Base-by-base conservation (phyloP, 2,113 vertebrate species). In the Mola mola region DNA sequence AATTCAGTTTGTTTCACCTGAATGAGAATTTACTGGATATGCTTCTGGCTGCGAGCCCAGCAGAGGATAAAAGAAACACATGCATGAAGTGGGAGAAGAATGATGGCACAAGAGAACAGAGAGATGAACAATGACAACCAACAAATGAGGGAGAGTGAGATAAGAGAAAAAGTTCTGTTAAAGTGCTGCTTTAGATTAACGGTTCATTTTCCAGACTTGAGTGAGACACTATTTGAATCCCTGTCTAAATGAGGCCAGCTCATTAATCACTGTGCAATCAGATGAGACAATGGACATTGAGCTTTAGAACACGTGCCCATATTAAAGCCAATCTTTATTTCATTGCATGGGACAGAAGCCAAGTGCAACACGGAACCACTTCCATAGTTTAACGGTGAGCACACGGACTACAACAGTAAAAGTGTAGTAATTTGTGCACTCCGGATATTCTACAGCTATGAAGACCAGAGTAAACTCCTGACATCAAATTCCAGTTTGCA, bases 261-360 rank as follows among this genome's bases (percentile, higher is more conserved):
- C 36, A 34, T 76, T 70, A 58, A 84, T 78, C 72, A 72, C 79
- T n/a, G 17, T 25, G 61, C 66, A 59, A 71, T 74, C 78, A 72
- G 56, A 75, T 68, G 55, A 66, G 73, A 82, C 73, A 73, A 67
- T 53, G 49, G 73, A 78, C 72, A 75, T 59, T 72, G 72, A 56
- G 72, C 50, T 44, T 64, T 5, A 37, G 50, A 69, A 41, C 58
- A 55, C 47, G 65, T 55, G 42, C 31, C 48, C 19, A 6, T n/a
- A 55, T 34, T 66, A 31, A 37, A 72, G 64, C 52, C 46, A 40
- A 24, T 49, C 16, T 37, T 1, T 12, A n/a, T 62, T 72, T 75
- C 62, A 62, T 16, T 58, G 42, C 1, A 1, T 29, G 40, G 55
- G 51, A 69, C 31, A 13, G 36, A 8, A 51, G 65, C 75, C 65